Percentiles rank a stretch among this genome's conserved stretches.
These are phyloP conservation scores for Sarcophaga rosellei DNA, from an alignment of 2,888 invertebrate species.

Conservation along the genomic window DNA sequence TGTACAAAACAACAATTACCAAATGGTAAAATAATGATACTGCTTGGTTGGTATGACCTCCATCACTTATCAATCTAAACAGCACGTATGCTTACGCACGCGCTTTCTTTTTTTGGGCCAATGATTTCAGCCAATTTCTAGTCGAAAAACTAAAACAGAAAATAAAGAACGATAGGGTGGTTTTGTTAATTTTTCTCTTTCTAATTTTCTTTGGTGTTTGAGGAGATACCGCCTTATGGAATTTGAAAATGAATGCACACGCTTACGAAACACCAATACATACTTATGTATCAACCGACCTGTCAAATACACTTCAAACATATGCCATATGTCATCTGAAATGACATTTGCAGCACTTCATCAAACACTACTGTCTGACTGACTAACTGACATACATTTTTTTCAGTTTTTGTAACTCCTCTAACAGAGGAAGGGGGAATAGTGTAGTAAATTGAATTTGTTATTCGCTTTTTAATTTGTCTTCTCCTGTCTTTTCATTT, in stretches of 20 bases:
- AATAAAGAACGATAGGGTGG: conserved; percentile 41
- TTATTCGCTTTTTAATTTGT: conserved; percentile 17
- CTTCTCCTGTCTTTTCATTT: too few relatives aligned
- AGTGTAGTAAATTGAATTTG: conserved; percentile 39
- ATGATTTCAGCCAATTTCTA: not conserved
- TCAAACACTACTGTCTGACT: conserved; percentile 15
- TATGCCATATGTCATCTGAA: conserved; percentile 62
- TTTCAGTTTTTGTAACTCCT: not conserved
- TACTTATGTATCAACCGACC: conserved; percentile 51
- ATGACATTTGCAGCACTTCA: conserved; percentile 64
- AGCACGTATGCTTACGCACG: conserved; percentile 18
- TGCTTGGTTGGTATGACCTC: conserved; percentile 31
- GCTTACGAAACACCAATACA: not conserved
- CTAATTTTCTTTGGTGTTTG: conserved; percentile 14
- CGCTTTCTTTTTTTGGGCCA: conserved; percentile 2
- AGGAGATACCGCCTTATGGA: not conserved
- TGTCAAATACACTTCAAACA: conserved; percentile 68
- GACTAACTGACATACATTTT: conserved; percentile 29
- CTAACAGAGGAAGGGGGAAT: not conserved
- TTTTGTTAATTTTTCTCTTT: conserved; percentile 33
- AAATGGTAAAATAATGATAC: conserved; percentile 66
- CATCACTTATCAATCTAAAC: conserved; percentile 21
- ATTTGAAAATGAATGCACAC: not conserved
- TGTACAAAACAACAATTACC: conserved; percentile 61
- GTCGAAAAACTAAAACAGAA: conserved; percentile 10